Evolutionary conservation across 2,888 invertebrate genomes (phyloP).

Genomic region (Orthosia gothica): DNA sequence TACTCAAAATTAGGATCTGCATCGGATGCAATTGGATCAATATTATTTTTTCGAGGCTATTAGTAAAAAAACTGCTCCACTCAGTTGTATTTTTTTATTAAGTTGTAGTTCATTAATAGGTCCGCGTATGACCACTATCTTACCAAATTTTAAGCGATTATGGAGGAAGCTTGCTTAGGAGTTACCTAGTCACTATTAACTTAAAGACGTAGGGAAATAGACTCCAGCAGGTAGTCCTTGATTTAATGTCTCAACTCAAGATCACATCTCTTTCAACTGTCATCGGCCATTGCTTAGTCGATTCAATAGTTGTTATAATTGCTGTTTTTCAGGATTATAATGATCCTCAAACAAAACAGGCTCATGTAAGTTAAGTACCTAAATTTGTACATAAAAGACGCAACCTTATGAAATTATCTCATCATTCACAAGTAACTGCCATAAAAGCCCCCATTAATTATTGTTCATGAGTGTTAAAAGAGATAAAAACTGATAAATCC

Average conservation of each 20-base stretch:
- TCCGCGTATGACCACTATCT: too few relatives aligned
- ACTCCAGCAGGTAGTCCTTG: neutral
- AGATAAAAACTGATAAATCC: slow-evolving; percentile 23
- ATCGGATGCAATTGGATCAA: too few relatives aligned
- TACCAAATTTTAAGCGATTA: too few relatives aligned
- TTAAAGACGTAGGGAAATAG: neutral
- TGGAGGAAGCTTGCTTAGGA: too few relatives aligned
- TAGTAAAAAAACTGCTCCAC: too few relatives aligned
- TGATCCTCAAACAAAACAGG: neutral
- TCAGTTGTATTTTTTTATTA: too few relatives aligned
- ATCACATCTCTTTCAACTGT: neutral
- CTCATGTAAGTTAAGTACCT: neutral
- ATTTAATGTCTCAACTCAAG: neutral
- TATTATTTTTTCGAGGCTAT: too few relatives aligned
- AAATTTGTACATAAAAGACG: slow-evolving; percentile 1
- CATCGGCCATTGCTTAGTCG: neutral
- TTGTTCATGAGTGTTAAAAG: slow-evolving; percentile 6
- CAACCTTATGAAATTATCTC: slow-evolving; percentile 11
- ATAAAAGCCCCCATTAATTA: slow-evolving; percentile 7
- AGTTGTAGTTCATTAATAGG: too few relatives aligned
- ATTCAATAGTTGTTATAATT: neutral
- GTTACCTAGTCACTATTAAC: too few relatives aligned
- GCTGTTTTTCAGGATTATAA: neutral
- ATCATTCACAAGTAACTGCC: slow-evolving; percentile 22
- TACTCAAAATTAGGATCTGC: too few relatives aligned